Percentiles rank a stretch among this genome's conserved stretches.
Evolutionary conservation across 2,797 vertebrate genomes (phyloP).

Genomic region (Hypotaenidia okinawae): DNA sequence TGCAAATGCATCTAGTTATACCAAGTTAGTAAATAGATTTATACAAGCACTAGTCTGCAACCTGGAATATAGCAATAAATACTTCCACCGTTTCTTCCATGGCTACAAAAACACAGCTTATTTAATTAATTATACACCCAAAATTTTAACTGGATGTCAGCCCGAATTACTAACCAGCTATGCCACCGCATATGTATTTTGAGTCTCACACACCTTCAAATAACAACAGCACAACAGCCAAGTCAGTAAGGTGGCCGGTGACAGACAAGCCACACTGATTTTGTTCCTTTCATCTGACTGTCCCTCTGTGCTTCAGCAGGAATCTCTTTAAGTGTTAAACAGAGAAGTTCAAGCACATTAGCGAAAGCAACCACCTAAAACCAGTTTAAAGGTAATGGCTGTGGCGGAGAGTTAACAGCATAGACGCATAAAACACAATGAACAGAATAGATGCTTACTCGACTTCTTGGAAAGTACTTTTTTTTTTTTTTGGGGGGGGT

Average conservation of each 20-base stretch:
- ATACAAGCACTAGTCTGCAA: background rate
- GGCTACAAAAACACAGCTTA: background rate
- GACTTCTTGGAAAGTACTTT: background rate
- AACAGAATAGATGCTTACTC: background rate
- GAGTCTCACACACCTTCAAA: background rate
- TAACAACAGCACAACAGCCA: background rate
- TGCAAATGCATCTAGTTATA: background rate
- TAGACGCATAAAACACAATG: background rate
- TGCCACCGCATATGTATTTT: background rate
- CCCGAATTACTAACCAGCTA: background rate
- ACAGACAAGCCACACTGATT: background rate
- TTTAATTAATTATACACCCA: background rate
- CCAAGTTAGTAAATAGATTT: background rate
- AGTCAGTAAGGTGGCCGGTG: background rate
- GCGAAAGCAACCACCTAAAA: background rate
- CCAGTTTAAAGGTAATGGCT: background rate
- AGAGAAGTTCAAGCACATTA: background rate
- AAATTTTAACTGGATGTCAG: background rate
- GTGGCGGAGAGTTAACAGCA: background rate
- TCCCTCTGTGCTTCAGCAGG: background rate
- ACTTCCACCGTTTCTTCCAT: background rate
- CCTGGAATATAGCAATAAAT: background rate
- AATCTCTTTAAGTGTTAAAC: background rate
- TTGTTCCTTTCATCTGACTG: background rate
- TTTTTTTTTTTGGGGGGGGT: no score